Base-by-base conservation (phyloP, 2,113 vertebrate species). In the Meleagris gallopavo region DNA sequence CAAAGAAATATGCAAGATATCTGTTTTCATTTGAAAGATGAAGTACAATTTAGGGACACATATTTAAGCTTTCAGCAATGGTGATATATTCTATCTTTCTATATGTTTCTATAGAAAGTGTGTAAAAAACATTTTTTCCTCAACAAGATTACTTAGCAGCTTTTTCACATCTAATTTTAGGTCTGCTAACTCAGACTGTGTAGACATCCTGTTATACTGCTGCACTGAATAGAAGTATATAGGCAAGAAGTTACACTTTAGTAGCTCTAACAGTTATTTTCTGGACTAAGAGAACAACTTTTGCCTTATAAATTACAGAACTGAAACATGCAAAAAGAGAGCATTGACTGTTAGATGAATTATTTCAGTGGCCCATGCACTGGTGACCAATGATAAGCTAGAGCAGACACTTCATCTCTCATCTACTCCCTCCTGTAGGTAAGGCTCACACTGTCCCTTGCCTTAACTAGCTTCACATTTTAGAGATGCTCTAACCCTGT, bases 21-120 rank as follows among this genome's bases (percentile, higher is more conserved):
- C 61, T 88, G 65, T 61, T 91, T 93, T 70, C 43, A 82, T 65
- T 91, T 90, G 69, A 60, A 95, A 94, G 34, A 85, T 46, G 64
- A 90, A 88, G 43, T 32, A n/a, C 10, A 48, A 21, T 83, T 91
- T 86, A 86, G 90, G 41, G 36, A 83, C 54, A 81, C 65, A 85
- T 4, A 78, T 40, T 80, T 72, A 64, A 71, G 19, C 29, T 29
- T 34, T 52, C 16, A 60, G 38, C 62, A 87, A 41, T 5, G 4
- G 32, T 29, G 24, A 62, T 11, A 11, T 40, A 27, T 27, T 38
- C 38, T 27, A 40, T 29, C 38, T 64, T 64, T 64, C 61, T 29
- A 29, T 40, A 64, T 18, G 17, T 40, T 40, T 64, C 18, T n/a
- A 58, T 54, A 30, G 27, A 16, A 54, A 54, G 27, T 16, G 15